Evolutionary conservation across 1,140 invertebrate genomes (phyloP).

Genomic region (Ceratosolen solmsi): DNA sequence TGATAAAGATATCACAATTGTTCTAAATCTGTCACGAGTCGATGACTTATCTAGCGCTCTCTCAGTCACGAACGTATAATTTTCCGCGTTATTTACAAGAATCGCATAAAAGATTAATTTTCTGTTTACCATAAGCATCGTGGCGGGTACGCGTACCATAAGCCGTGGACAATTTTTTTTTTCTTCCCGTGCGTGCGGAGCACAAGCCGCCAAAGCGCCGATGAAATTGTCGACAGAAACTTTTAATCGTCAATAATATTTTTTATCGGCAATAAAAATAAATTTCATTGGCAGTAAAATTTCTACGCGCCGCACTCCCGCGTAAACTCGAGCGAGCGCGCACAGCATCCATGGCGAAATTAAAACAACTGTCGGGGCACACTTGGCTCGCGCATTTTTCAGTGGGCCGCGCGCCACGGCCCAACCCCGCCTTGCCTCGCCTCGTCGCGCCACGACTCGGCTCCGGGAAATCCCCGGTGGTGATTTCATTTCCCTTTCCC

Average conservation of each 20-base stretch:
- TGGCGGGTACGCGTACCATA: background rate
- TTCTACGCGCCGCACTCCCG: conserved; percentile 40
- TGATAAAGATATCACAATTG: conserved; percentile 13
- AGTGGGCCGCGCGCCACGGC: background rate
- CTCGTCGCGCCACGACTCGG: background rate
- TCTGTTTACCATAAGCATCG: conserved; percentile 28
- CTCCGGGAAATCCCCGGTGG: background rate
- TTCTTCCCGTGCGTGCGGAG: background rate
- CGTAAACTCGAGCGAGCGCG: conserved; percentile 41
- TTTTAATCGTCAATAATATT: conserved; percentile 53
- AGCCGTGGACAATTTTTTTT: conserved; percentile 33
- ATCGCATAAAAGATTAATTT: conserved; percentile 28
- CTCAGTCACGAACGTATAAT: conserved; percentile 4
- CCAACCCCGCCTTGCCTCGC: background rate
- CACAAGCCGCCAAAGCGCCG: conserved; percentile 29
- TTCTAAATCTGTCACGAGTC: conserved; percentile 16
- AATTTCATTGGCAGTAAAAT: conserved; percentile 51
- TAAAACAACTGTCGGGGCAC: conserved; percentile 36
- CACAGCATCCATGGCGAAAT: conserved; percentile 32
- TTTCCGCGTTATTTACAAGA: conserved; percentile 26
- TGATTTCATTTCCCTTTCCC: too few species aligned
- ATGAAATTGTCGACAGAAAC: conserved; percentile 51
- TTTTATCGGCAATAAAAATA: conserved; percentile 52
- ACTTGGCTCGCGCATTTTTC: background rate
- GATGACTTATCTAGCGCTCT: background rate